Conservation (phyloP, 1,140 invertebrate species). For the Bombus polaris region DNA sequence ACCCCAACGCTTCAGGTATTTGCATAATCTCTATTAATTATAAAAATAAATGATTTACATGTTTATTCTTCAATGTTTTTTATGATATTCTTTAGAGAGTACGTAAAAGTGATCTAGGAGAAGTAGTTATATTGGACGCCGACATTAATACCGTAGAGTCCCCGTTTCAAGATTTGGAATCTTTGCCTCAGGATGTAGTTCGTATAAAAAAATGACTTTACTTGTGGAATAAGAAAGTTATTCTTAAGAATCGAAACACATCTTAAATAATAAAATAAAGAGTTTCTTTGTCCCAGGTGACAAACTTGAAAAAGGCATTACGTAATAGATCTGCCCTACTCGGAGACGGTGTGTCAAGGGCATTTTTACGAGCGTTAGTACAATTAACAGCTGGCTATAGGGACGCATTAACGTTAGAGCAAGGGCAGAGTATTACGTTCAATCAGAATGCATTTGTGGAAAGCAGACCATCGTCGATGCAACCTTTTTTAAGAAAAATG, state of each 20-base stretch:
- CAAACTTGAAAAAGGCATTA: constrained; percentile 87
- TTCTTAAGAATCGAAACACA: constrained; percentile 45
- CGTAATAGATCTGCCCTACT: constrained; percentile 87
- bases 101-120: constrained; percentile 90
- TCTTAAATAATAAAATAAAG: constrained; percentile 67
- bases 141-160: constrained; percentile 93
- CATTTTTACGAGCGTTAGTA: constrained; percentile 94
- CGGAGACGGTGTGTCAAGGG: constrained; percentile 94
- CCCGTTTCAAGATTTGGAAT: constrained; percentile 94
- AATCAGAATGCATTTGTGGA: constrained; percentile 93
- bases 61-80: not conserved
- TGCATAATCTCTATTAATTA: constrained; percentile 11
- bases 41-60: not conserved
- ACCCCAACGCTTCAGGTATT: constrained; percentile 90
- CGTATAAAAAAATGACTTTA: constrained; percentile 74
- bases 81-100: constrained; percentile 83
- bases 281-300: constrained; percentile 83
- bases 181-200: constrained; percentile 92
- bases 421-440: constrained; percentile 93
- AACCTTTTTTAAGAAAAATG: constrained; percentile 95
- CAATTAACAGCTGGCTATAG: constrained; percentile 96
- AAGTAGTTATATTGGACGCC: constrained; percentile 95
- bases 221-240: constrained; percentile 37
- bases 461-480: constrained; percentile 90
- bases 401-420: constrained; percentile 92